A percentile compares a stretch with the other conserved stretches of the same genome.
Evolutionary conservation across 2,888 invertebrate genomes (phyloP).

Genomic region (Athalia rosae): DNA sequence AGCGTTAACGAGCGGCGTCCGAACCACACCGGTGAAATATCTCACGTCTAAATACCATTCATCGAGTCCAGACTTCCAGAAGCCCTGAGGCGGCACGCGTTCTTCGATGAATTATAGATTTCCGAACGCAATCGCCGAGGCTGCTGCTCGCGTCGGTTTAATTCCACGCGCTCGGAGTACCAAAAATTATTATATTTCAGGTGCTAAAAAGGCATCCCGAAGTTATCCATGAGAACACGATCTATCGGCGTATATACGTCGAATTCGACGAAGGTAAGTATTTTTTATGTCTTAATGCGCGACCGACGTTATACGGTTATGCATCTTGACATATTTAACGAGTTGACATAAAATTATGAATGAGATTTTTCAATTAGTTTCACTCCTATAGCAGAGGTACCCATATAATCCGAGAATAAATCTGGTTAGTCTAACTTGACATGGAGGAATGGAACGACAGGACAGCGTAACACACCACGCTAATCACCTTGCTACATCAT

Average conservation of each 20-base stretch:
- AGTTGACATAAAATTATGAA: too few species aligned
- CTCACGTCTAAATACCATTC: conserved; percentile 51
- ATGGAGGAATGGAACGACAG: conserved; percentile 42
- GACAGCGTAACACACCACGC: conserved; percentile 53
- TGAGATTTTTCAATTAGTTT: too few species aligned
- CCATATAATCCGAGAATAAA: conserved; percentile 4
- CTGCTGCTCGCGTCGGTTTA: not conserved
- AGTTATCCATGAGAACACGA: too few species aligned
- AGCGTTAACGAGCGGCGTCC: conserved; percentile 41
- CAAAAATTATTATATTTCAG: too few species aligned
- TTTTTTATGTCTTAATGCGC: too few species aligned
- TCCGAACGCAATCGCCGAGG: not conserved
- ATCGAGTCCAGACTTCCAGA: conserved; percentile 30
- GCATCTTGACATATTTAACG: too few species aligned
- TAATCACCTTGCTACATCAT: conserved; percentile 56
- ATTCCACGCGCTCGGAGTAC: too few species aligned
- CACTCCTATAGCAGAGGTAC: too few species aligned
- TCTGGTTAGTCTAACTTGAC: conserved; percentile 10
- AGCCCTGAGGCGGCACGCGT: conserved; percentile 43
- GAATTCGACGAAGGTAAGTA: too few species aligned
- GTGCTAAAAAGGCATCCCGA: too few species aligned
- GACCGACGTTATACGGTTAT: too few species aligned
- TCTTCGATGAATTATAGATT: conserved; percentile 29
- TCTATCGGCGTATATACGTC: too few species aligned
- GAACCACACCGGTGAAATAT: conserved; percentile 47